Evolutionary conservation across 2,888 invertebrate genomes (phyloP).

Genomic region (Heteropelma amictum): DNA sequence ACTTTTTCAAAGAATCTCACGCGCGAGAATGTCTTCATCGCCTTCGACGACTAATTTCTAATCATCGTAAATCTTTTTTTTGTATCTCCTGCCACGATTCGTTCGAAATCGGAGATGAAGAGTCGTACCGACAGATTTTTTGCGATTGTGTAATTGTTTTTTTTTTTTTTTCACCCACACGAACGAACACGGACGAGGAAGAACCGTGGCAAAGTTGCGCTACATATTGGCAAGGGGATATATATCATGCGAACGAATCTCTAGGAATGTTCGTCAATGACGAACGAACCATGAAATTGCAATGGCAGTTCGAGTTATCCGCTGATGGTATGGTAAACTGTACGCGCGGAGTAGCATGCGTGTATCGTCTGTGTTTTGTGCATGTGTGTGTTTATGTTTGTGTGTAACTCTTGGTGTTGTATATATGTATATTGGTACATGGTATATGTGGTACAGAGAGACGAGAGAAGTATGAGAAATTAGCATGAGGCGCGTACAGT

Average conservation of each 20-base stretch:
- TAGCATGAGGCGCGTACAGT: conserved; percentile 51
- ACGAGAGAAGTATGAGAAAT: conserved; percentile 54
- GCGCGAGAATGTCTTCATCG: too few relatives aligned
- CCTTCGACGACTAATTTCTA: too few relatives aligned
- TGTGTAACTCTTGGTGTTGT: too few relatives aligned
- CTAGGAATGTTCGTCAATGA: conserved; percentile 51
- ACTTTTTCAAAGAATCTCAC: too few relatives aligned
- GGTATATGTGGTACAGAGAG: conserved; percentile 15
- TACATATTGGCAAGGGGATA: conserved; percentile 7
- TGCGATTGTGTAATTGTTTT: too few relatives aligned
- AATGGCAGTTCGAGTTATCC: conserved; percentile 45
- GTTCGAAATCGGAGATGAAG: too few relatives aligned
- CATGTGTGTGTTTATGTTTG: too few relatives aligned
- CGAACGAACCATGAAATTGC: conserved; percentile 52
- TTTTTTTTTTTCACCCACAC: not conserved
- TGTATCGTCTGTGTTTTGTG: too few relatives aligned
- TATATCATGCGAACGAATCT: conserved; percentile 35
- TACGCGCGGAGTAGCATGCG: not conserved
- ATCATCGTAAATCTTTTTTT: too few relatives aligned
- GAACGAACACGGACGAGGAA: not conserved
- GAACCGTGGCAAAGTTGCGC: not conserved
- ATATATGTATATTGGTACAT: not conserved
- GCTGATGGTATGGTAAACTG: conserved; percentile 24
- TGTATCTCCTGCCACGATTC: too few relatives aligned
- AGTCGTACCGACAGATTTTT: too few relatives aligned